Base-by-base conservation (phyloP, 2,797 vertebrate genomes). In the Sebastes ruberrimus region DNA sequence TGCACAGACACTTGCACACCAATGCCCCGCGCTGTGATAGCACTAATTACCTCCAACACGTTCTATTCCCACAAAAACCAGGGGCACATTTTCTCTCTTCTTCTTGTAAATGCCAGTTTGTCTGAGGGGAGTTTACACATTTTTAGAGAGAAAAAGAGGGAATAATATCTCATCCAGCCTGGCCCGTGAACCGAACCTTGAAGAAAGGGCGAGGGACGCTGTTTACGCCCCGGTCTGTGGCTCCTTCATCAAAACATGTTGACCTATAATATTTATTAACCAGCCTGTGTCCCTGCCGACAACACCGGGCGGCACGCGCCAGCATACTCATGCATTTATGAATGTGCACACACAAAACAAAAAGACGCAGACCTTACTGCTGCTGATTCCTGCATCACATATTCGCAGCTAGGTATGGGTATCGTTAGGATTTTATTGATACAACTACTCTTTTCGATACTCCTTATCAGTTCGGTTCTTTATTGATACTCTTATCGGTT, bases 231-330 rank as follows among this genome's bases (percentile, higher is more conserved):
- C 74, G 52, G 76, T 90, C 86, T 84, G 62, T 42, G 32, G 80
- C 80, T 89, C 85, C 87, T 88, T 92, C 91, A 85, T 94, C 84
- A 88, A 89, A 95, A 94, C 88, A 91, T 86, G 88, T 84, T 93
- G 90, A 94, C 94, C 92, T 94, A 92, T 92, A 89, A 91, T 92
- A 91, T 91, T 92, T 91, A 94, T 93, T 92, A 93, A 80, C 76
- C 90, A 87, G 82, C 71, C 84, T 16, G 86, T 49, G 74, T 90
- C 89, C 88, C 91, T 59, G 83, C 74, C 75, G 84, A 88, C 84
- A 88, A 78, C 66, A 60, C 52, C 1, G 70, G 87, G 85, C 83
- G 63, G 85, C 7, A 16, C 35, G 63, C 25, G 64, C 75, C 70
- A 75, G 89, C 75, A 73, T 27, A 72, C 81, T 88, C 88, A 90